Evolutionary conservation across 1,140 invertebrate genomes (phyloP).

Genomic region (Epicauta chinensis): DNA sequence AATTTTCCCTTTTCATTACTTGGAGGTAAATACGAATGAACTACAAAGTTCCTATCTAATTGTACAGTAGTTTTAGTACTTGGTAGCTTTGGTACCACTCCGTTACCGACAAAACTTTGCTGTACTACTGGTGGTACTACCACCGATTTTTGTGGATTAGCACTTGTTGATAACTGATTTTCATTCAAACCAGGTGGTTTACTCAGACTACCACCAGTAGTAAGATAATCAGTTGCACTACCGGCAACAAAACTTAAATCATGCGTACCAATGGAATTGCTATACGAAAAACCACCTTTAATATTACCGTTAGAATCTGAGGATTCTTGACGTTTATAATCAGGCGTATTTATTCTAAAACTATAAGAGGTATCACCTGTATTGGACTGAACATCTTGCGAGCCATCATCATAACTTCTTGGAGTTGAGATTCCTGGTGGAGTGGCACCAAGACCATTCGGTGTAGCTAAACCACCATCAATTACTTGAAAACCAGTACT

Average conservation of each 20-base stretch:
- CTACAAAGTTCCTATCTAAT: background rate
- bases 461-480: slow-evolving; percentile 12
- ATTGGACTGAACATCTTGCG: too few relatives aligned
- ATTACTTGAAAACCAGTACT: too few relatives aligned
- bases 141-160: background rate
- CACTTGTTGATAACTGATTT: too few relatives aligned
- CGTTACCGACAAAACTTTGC: background rate
- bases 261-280: slow-evolving; percentile 22
- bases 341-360: slow-evolving; percentile 28
- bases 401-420: too few relatives aligned
- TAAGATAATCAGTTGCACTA: slow-evolving; percentile 19
- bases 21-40: slow-evolving; percentile 11
- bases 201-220: slow-evolving; percentile 8
- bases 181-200: background rate
- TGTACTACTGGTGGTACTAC: too few relatives aligned
- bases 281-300: slow-evolving; percentile 28
- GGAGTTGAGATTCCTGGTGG: too few relatives aligned
- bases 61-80: background rate
- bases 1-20: slow-evolving; percentile 15
- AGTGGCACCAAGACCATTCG: too few relatives aligned
- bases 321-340: slow-evolving; percentile 20
- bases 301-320: slow-evolving; percentile 33
- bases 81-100: background rate
- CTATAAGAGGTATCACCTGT: slow-evolving; percentile 27
- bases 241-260: slow-evolving; percentile 28